Evolutionary conservation across 2,888 invertebrate species (phyloP).

Genomic region (Dryocosmus kuriphilus): DNA sequence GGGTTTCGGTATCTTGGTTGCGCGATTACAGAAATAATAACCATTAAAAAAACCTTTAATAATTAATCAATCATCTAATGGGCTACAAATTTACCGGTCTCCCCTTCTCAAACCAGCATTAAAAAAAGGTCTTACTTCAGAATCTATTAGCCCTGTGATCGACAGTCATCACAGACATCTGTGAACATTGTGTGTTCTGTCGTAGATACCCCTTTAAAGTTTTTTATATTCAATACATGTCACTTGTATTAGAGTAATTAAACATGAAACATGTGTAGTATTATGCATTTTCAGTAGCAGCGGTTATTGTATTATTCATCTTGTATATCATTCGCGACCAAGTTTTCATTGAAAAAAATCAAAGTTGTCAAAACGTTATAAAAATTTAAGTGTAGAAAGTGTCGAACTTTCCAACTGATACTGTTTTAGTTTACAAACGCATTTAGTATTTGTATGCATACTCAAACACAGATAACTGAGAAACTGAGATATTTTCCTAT

Average conservation of each 20-base stretch:
- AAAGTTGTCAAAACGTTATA: neutral
- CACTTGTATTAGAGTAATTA: slow-evolving; percentile 35
- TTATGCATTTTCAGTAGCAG: slow-evolving; percentile 11
- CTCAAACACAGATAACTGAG: neutral
- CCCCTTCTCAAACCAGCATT: neutral
- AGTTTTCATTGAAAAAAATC: slow-evolving; percentile 3
- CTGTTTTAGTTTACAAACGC: neutral
- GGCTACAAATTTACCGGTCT: neutral
- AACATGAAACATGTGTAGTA: slow-evolving; percentile 26
- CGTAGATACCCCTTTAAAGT: slow-evolving; percentile 52
- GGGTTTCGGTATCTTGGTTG: neutral
- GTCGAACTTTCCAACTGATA: neutral
- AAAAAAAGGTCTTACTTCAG: slow-evolving; percentile 16
- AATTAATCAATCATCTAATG: neutral
- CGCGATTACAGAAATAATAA: neutral
- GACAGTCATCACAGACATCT: slow-evolving; percentile 47
- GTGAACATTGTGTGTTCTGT: slow-evolving; percentile 60
- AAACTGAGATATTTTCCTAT: neutral
- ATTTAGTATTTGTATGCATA: neutral
- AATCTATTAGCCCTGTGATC: slow-evolving; percentile 53
- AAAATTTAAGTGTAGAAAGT: slow-evolving; percentile 24
- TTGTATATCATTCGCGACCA: slow-evolving; percentile 11
- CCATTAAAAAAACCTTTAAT: neutral
- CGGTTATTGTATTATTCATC: slow-evolving; percentile 10
- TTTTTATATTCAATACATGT: slow-evolving; percentile 52